A percentile compares a stretch with the other conserved stretches of the same genome.
These are phyloP conservation scores for Trachelus tabidus DNA, from an alignment of 2,888 invertebrate species.

Conservation along the genomic window DNA sequence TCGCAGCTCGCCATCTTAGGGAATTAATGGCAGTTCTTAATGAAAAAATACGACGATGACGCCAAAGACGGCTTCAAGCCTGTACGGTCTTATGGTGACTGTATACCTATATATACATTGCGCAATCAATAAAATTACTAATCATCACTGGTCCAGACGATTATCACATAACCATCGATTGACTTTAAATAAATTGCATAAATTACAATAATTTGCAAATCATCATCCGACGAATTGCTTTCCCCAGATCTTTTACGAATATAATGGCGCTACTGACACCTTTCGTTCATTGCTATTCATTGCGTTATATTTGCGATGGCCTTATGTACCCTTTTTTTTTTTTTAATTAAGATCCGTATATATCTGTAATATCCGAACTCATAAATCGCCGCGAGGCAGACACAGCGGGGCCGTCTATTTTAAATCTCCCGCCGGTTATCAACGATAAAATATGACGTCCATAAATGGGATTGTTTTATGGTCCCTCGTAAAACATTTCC, in stretches of 20 bases:
- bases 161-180: too few relatives aligned
- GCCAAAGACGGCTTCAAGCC: background rate
- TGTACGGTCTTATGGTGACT: background rate
- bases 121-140: too few relatives aligned
- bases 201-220: background rate
- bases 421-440: constrained; percentile 21
- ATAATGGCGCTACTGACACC: background rate
- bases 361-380: constrained; percentile 18
- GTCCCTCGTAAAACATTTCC: constrained; percentile 4
- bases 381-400: constrained; percentile 14
- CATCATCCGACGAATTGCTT: background rate
- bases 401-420: constrained; percentile 18
- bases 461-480: constrained; percentile 5
- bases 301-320: background rate
- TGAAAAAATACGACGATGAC: constrained; percentile 10
- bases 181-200: background rate
- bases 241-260: background rate
- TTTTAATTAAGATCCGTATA: constrained; percentile 20
- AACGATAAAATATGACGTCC: constrained; percentile 19
- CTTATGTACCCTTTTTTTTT: background rate
- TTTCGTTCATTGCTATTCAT: background rate
- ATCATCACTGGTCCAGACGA: too few relatives aligned
- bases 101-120: background rate
- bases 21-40: constrained; percentile 30
- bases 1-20: constrained; percentile 23